A percentile compares a stretch with the other conserved stretches of the same genome.
These are phyloP conservation scores for Lamellibrachia columna DNA, from an alignment of 2,888 invertebrate species.

Conservation along the genomic window DNA sequence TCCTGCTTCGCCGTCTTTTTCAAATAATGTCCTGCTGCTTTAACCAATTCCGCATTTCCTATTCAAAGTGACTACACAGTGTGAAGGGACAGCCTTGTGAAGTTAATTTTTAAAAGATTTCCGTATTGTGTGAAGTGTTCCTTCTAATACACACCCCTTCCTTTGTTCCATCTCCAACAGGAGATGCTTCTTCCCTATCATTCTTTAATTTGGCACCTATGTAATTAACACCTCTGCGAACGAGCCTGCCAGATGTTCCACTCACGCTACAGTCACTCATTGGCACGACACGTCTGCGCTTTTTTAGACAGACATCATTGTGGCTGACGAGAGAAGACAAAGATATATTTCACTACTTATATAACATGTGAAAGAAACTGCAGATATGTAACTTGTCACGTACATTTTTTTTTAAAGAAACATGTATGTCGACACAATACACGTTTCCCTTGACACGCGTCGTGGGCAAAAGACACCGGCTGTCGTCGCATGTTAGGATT, in stretches of 20 bases:
- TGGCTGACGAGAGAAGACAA: background rate
- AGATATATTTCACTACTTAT: background rate
- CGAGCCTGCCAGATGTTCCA: background rate
- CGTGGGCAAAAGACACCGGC: too few relatives aligned
- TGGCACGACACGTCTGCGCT: background rate
- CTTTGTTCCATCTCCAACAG: too few relatives aligned
- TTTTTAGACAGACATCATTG: background rate
- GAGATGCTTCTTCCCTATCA: too few relatives aligned
- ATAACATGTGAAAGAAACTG: background rate
- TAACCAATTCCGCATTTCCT: too few relatives aligned
- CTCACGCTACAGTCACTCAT: background rate
- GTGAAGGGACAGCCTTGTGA: too few relatives aligned
- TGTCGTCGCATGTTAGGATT: background rate
- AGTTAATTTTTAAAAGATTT: too few relatives aligned
- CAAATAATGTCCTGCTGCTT: too few relatives aligned
- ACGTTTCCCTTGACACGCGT: background rate
- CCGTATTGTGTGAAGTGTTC: too few relatives aligned
- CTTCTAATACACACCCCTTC: too few relatives aligned
- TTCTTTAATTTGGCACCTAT: too few relatives aligned
- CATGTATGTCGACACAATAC: background rate
- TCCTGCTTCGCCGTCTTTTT: too few relatives aligned
- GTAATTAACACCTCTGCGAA: background rate
- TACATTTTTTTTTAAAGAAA: background rate
- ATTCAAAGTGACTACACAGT: too few relatives aligned
- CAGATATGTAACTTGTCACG: background rate